Conservation (phyloP, 1,140 invertebrate species). For the Teleopsis dalmanni region DNA sequence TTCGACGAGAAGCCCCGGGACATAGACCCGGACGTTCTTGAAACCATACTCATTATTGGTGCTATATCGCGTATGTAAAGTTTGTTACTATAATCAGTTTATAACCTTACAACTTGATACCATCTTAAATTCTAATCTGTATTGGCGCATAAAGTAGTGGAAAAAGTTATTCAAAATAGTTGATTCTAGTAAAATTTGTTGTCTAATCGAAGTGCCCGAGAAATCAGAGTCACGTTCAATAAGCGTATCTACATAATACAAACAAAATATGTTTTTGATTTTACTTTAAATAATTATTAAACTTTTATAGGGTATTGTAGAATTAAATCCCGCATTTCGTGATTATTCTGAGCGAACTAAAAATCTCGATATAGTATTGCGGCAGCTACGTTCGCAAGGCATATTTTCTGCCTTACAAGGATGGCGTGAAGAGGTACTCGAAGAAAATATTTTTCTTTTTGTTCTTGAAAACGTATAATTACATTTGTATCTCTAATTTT, state of each 20-base stretch:
- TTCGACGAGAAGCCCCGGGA: no score
- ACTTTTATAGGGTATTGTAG: constrained; percentile 48
- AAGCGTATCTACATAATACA: neutral
- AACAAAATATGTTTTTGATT: neutral
- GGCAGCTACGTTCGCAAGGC: constrained; percentile 57
- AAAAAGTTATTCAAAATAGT: no score
- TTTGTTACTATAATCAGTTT: no score
- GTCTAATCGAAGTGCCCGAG: no score
- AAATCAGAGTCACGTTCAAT: no score
- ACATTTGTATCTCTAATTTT: constrained; percentile 1
- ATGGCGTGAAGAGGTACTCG: constrained; percentile 75
- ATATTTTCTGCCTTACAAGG: constrained; percentile 65
- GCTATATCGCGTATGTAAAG: no score
- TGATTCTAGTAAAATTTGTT: no score
- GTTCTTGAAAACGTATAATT: neutral
- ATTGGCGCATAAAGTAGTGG: no score
- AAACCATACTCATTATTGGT: no score
- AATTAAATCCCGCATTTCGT: constrained; percentile 75
- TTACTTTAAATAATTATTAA: neutral
- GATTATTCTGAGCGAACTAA: constrained; percentile 72
- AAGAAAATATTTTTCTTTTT: constrained; percentile 1
- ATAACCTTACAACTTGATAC: no score
- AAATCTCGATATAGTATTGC: constrained; percentile 70
- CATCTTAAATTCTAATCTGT: no score
- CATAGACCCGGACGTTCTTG: no score